Percentiles rank a stretch among this genome's conserved stretches.
phyloP scores from a whole-genome alignment of 2,888 invertebrate genomes.

The Calameuta filiformis region DNA sequence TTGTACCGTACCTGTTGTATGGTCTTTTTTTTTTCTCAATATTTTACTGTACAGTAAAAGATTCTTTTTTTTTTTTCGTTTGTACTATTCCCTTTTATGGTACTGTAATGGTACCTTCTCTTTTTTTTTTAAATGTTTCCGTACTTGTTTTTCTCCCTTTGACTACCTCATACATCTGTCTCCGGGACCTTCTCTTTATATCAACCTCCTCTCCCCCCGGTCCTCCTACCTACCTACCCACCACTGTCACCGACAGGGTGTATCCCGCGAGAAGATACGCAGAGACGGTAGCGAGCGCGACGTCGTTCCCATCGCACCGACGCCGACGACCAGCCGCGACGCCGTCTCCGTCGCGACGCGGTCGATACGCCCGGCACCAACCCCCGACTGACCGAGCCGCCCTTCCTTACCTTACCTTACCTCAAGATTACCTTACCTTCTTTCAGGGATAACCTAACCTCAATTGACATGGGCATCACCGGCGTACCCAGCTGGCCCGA shows the following conservation, averaged over 20 bases:
- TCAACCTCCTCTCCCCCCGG: not conserved
- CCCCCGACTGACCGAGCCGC: constrained; percentile 44
- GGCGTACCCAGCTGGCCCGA: constrained; percentile 40
- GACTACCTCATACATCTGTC: constrained; percentile 11
- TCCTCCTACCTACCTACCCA: not conserved
- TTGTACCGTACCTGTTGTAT: too few relatives aligned
- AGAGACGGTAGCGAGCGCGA: constrained; percentile 2
- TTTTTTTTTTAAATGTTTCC: not conserved
- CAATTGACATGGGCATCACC: constrained; percentile 29
- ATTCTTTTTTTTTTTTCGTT: not conserved
- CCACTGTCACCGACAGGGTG: constrained; percentile 7
- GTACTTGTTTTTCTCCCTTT: constrained; percentile 6
- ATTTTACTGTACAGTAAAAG: too few relatives aligned
- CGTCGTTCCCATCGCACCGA: constrained; percentile 14
- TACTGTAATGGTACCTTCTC: too few relatives aligned
- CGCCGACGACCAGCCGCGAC: constrained; percentile 14
- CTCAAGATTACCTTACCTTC: constrained; percentile 12
- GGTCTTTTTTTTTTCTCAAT: not conserved
- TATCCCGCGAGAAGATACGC: constrained; percentile 12
- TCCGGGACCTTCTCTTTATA: constrained; percentile 15
- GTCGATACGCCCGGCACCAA: constrained; percentile 45
- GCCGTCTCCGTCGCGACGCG: constrained; percentile 30
- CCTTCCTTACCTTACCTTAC: constrained; percentile 28
- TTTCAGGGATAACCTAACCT: too few relatives aligned
- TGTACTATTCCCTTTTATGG: not conserved